These are phyloP conservation scores for Plebejus argus DNA, from an alignment of 2,888 invertebrate species.

Conservation along the genomic window DNA sequence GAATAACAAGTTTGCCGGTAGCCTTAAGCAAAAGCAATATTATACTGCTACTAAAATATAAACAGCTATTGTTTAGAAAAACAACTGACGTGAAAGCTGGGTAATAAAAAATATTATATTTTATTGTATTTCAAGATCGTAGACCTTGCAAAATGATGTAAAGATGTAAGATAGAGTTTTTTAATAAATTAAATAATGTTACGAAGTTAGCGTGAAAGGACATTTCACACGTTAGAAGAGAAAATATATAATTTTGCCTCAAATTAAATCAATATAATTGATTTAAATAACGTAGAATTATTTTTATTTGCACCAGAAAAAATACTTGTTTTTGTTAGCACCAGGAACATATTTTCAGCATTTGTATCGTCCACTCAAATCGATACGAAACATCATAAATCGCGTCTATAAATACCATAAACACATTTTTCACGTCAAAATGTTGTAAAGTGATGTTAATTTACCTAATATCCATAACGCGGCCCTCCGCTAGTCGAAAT, in stretches of 20 bases:
- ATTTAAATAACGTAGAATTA: too few relatives aligned
- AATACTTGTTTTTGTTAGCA: neutral
- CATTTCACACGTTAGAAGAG: too few relatives aligned
- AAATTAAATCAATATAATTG: too few relatives aligned
- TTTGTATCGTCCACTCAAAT: neutral
- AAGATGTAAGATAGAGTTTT: too few relatives aligned
- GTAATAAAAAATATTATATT: too few relatives aligned
- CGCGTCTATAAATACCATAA: slow-evolving; percentile 55
- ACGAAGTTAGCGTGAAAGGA: too few relatives aligned
- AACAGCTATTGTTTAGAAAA: slow-evolving; percentile 50
- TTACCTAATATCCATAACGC: slow-evolving; percentile 72
- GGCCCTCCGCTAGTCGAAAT: slow-evolving; percentile 70
- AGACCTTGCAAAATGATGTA: too few relatives aligned
- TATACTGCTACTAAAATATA: slow-evolving; percentile 51
- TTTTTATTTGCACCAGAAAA: too few relatives aligned
- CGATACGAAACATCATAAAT: slow-evolving; percentile 43
- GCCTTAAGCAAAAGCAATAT: slow-evolving; percentile 47
- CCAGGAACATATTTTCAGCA: neutral
- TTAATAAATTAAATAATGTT: too few relatives aligned
- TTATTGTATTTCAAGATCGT: too few relatives aligned
- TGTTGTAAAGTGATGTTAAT: slow-evolving; percentile 75
- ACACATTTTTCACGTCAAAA: slow-evolving; percentile 70
- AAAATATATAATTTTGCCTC: too few relatives aligned
- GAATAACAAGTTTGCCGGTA: slow-evolving; percentile 58
- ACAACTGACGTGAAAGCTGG: neutral